Evolutionary conservation across 2,888 invertebrate species (phyloP), one percentile per base, ranked within the genome.

Genomic region (Selenia dentaria): DNA sequence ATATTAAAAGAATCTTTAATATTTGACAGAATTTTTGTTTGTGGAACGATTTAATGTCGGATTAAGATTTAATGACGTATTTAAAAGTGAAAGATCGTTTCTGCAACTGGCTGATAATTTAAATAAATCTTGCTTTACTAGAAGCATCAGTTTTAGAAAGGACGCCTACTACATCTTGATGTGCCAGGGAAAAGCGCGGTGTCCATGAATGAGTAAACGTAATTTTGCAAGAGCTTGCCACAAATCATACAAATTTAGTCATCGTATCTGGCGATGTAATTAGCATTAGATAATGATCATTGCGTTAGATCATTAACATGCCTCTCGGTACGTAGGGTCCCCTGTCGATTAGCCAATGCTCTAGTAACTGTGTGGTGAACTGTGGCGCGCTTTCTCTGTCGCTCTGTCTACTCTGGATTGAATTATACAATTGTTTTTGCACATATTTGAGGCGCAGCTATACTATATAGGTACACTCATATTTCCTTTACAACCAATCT

Each of bases 271-370:
- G 37, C 45, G 49, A 32, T 38, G 40, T 54, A 65, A 73, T 75
- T 76, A 71, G 67, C 75, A 75, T 75, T 48, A 56, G 68, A 70
- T 73, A 74, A 69, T 68, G 70, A 74, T 74, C 64, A 51, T 70
- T 72, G 68, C 79, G 74, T 62, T 71, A 78, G 54, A 64, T 57
- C 49, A 77, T 83, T 81, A 77, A 66, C 74, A 83, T 83, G 78
- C 80, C 65, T 74, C 71, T 69, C 67, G 57, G 49, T 54, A 54
- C 57, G 44, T 16, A 16, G 16, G 46, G 59, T 64, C 67, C 67
- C 70, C 59, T 63, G 70, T 63, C 69, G 73, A 78, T 84, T 82
- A 79, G 71, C 77, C 78, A 80, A 78, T 35, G 14, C 5, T 2
- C 3, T 10, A 10, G 9, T 10, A 25, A 25, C 9, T 25, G 10